Evolutionary conservation across 2,113 vertebrate species (phyloP).

Genomic region (Oceanites oceanicus): DNA sequence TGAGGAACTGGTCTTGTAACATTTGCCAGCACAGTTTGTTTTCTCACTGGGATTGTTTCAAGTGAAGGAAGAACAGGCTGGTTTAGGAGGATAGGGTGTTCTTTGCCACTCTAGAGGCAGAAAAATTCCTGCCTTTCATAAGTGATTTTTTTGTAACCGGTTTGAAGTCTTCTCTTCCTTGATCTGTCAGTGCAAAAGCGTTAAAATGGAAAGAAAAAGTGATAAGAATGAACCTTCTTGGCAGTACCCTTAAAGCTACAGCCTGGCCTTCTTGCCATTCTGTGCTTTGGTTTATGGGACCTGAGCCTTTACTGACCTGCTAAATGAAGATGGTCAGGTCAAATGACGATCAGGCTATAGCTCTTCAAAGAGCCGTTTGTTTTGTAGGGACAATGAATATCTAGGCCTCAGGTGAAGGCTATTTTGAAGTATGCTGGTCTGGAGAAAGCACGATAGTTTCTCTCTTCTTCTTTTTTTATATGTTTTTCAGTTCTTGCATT

Average conservation of each 20-base stretch:
- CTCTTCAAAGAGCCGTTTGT: background rate
- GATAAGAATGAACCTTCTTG: background rate
- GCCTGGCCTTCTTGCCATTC: background rate
- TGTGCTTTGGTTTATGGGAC: background rate
- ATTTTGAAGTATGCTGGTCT: background rate
- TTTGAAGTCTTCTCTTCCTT: background rate
- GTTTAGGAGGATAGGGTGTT: background rate
- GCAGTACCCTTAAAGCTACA: background rate
- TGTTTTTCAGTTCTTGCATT: background rate
- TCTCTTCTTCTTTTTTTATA: background rate
- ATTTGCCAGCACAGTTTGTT: background rate
- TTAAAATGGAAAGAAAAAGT: background rate
- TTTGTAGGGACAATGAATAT: background rate
- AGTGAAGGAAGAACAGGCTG: background rate
- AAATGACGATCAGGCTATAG: background rate
- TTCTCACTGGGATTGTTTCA: background rate
- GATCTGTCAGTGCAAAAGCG: background rate
- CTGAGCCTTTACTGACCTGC: background rate
- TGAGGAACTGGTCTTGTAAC: background rate
- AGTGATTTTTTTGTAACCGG: rapidly evolving
- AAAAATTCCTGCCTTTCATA: background rate
- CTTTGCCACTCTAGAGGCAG: rapidly evolving
- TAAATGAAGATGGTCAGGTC: background rate
- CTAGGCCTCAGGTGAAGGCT: background rate
- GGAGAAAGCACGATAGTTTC: background rate